A percentile compares a stretch with the other conserved stretches of the same genome.
Conservation (phyloP, 2,113 vertebrate species). For the Blennius ocellaris region DNA sequence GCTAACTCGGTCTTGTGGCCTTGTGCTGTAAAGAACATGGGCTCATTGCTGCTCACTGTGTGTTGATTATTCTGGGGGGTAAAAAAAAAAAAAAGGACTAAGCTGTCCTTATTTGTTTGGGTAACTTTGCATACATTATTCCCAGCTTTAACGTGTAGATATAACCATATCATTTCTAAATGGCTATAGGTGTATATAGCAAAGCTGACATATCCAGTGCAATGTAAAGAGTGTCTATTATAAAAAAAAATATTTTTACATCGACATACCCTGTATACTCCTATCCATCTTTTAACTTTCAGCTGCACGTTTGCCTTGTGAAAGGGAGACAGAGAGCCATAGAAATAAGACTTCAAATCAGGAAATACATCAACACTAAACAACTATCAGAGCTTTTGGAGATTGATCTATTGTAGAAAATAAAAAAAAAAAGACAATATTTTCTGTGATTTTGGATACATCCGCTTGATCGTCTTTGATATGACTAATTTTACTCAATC, state of each 20-base stretch:
- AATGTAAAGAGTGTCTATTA: constrained; percentile 58
- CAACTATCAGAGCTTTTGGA: constrained; percentile 64
- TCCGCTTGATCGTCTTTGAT: constrained; percentile 73
- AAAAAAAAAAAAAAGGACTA: background rate
- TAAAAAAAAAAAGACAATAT: constrained; percentile 25
- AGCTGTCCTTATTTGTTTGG: constrained; percentile 23
- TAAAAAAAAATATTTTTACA: constrained; percentile 69
- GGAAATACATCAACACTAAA: constrained; percentile 64
- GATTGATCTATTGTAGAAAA: constrained; percentile 54
- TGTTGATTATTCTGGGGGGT: constrained; percentile 25
- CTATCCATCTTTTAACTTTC: constrained; percentile 71
- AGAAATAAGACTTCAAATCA: constrained; percentile 73
- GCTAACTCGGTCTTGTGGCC: constrained; percentile 4
- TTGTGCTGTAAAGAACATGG: constrained; percentile 16
- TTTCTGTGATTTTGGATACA: constrained; percentile 75
- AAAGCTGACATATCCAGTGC: constrained; percentile 58
- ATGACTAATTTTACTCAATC: constrained; percentile 74
- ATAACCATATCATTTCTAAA: constrained; percentile 51
- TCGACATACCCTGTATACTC: constrained; percentile 53
- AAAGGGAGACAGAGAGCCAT: constrained; percentile 80
- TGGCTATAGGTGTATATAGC: constrained; percentile 70
- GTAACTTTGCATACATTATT: constrained; percentile 56
- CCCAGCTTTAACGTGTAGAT: constrained; percentile 64
- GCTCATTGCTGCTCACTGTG: constrained; percentile 9
- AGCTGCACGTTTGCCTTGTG: constrained; percentile 78